A percentile compares a stretch with the other conserved stretches of the same genome.
Conservation (phyloP, 1,140 invertebrate species). For the Rhagoletis pomonella region DNA sequence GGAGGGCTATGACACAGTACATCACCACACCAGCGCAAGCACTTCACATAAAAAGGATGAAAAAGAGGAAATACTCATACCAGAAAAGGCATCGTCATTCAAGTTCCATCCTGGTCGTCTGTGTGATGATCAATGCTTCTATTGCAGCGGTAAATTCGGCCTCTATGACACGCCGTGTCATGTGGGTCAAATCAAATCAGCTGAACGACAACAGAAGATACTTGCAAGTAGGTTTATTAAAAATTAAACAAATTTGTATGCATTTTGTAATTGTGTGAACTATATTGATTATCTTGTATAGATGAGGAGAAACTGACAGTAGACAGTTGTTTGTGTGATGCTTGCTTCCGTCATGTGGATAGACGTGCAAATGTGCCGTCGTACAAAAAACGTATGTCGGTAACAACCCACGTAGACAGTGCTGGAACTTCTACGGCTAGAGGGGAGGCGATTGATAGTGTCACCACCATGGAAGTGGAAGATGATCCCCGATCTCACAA, state of each 20-base stretch:
- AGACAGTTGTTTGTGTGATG: conserved; percentile 89
- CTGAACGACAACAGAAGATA: conserved; percentile 85
- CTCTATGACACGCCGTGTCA: conserved; percentile 89
- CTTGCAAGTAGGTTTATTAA: conserved; percentile 77
- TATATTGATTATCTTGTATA: conserved; percentile 62
- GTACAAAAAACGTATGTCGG: conserved; percentile 76
- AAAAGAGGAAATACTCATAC: conserved; percentile 83
- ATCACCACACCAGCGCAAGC: conserved; percentile 67
- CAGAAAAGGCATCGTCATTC: conserved; percentile 89
- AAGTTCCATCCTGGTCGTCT: conserved; percentile 86
- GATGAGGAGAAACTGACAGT: conserved; percentile 85
- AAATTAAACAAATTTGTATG: neutral
- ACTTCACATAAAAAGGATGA: conserved; percentile 77
- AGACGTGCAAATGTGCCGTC: conserved; percentile 81
- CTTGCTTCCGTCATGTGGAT: conserved; percentile 88
- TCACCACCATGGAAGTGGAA: conserved; percentile 8
- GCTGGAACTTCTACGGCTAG: neutral
- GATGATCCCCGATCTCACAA: conserved; percentile 57
- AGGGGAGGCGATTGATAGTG: neutral
- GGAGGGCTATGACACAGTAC: conserved; percentile 62
- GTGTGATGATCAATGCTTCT: conserved; percentile 88
- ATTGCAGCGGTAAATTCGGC: conserved; percentile 89
- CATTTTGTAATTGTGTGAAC: conserved; percentile 14
- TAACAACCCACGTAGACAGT: conserved; percentile 55
- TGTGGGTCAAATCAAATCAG: conserved; percentile 87